Evolutionary conservation across 1,140 invertebrate genomes (phyloP).

Genomic region (Nymphalis io): DNA sequence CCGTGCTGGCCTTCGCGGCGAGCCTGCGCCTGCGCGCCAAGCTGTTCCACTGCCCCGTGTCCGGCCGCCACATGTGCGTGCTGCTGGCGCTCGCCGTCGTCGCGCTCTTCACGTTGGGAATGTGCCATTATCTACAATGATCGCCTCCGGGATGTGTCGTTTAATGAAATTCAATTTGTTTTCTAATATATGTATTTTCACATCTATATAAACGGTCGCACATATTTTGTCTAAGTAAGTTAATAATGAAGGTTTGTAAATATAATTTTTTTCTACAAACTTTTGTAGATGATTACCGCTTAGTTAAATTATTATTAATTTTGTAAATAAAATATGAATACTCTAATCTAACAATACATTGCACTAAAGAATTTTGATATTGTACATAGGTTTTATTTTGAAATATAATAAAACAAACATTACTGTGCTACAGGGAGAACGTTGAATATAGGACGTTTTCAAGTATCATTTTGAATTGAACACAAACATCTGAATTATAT

Average conservation of each 20-base stretch:
- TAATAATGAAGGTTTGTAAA: conserved; percentile 20
- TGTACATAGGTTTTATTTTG: too few relatives aligned
- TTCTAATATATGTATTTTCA: not conserved
- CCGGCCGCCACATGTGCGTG: conserved; percentile 84
- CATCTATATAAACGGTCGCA: not conserved
- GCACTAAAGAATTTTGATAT: not conserved
- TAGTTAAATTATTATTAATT: not conserved
- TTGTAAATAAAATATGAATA: not conserved
- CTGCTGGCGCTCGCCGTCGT: conserved; percentile 82
- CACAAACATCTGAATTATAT: too few relatives aligned
- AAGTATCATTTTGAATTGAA: too few relatives aligned
- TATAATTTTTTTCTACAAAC: conserved; percentile 19
- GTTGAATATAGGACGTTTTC: too few relatives aligned
- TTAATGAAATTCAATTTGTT: not conserved
- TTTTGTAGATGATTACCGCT: not conserved
- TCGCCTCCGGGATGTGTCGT: not conserved
- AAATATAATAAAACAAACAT: too few relatives aligned
- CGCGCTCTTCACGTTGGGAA: conserved; percentile 84
- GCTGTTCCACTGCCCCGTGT: conserved; percentile 86
- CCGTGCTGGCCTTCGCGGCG: conserved; percentile 88
- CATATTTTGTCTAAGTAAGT: not conserved
- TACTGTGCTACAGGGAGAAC: too few relatives aligned
- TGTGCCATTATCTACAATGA: conserved; percentile 81
- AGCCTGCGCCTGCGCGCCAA: conserved; percentile 87
- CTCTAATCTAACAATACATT: not conserved